Conservation (phyloP, 2,888 invertebrate species). For the Polydrusus pterygomalis region DNA sequence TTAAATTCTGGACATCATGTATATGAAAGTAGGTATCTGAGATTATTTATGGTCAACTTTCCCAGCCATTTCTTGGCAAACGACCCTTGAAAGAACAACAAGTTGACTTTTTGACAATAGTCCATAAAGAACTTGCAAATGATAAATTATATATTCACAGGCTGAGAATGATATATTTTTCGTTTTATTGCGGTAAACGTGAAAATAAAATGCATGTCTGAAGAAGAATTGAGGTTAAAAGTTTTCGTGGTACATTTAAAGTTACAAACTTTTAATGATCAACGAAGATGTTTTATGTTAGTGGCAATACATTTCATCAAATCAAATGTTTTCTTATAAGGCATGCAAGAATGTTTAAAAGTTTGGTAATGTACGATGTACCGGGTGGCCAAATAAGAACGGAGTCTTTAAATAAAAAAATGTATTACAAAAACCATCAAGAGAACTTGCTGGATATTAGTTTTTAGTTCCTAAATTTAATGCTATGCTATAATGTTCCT, state of each 20-base stretch:
- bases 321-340: too few species aligned
- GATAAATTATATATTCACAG: conserved; percentile 11
- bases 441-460: too few species aligned
- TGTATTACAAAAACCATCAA: too few species aligned
- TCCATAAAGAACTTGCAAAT: conserved; percentile 15
- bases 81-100: conserved; percentile 16
- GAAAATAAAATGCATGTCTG: conserved; percentile 10
- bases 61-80: not conserved
- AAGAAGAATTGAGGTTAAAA: not conserved
- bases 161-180: conserved; percentile 4
- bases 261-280: not conserved
- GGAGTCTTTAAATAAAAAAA: too few species aligned
- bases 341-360: too few species aligned
- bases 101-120: conserved; percentile 22
- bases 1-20: too few species aligned
- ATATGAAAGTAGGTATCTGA: not conserved
- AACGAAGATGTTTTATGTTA: too few species aligned
- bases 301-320: too few species aligned
- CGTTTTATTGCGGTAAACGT: conserved; percentile 4
- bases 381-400: too few species aligned
- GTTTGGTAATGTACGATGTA: too few species aligned
- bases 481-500: too few species aligned
- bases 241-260: conserved; percentile 1
- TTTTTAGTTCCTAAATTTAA: too few species aligned
- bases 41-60: conserved; percentile 3